phyloP scores from a whole-genome alignment of 2,888 invertebrate species.

The Poecilobothrus nobilitatus region DNA sequence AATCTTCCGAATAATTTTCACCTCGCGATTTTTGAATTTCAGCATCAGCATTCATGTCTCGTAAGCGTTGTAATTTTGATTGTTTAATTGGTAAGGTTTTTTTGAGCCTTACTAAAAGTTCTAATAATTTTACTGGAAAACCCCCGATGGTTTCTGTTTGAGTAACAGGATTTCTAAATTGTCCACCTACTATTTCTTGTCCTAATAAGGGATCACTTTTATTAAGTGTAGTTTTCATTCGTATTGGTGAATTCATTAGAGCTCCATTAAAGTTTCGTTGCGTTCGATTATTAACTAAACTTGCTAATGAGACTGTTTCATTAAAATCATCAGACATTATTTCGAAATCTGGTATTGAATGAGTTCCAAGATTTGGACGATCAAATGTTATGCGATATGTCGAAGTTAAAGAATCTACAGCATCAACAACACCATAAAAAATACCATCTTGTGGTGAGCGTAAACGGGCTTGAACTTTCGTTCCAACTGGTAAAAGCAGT shows the following conservation, averaged over 20 bases:
- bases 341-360: slow-evolving; percentile 94
- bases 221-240: slow-evolving; percentile 28
- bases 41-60: slow-evolving; percentile 82
- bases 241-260: slow-evolving; percentile 27
- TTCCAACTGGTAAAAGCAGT: slow-evolving; percentile 86
- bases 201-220: slow-evolving; percentile 67
- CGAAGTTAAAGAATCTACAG: slow-evolving; percentile 88
- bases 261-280: slow-evolving; percentile 50
- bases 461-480: slow-evolving; percentile 70
- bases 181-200: slow-evolving; percentile 40
- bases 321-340: slow-evolving; percentile 87
- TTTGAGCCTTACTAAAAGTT: slow-evolving; percentile 76
- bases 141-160: slow-evolving; percentile 54
- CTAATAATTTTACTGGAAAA: slow-evolving; percentile 75
- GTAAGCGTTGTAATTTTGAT: slow-evolving; percentile 67
- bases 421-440: slow-evolving; percentile 89
- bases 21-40: slow-evolving; percentile 58
- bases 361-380: slow-evolving; percentile 82
- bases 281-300: slow-evolving; percentile 55
- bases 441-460: slow-evolving; percentile 91
- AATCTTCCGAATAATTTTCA: slow-evolving; percentile 58
- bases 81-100: slow-evolving; percentile 78
- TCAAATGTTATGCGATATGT: slow-evolving; percentile 94
- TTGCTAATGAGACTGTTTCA: slow-evolving; percentile 79
- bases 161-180: slow-evolving; percentile 42